Base-by-base conservation (phyloP, 2,797 vertebrate species). In the Nyctibius grandis region DNA sequence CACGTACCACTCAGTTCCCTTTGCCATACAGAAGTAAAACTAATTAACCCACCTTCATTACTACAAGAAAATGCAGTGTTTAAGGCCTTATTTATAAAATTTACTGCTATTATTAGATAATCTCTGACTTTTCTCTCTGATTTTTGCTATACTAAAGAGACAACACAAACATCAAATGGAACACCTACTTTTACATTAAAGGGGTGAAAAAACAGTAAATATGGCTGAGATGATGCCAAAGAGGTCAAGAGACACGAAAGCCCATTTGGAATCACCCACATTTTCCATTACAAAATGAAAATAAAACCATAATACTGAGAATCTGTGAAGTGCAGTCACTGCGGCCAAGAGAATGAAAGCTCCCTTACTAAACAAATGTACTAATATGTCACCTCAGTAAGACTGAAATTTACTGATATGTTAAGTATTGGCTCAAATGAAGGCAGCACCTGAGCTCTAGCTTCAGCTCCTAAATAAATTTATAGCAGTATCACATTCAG, bases 21-120 rank as follows among this genome's bases (percentile, higher is more conserved):
- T 56, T 23, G 51, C 3, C 72, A 51, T 4, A 34, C 20, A 84
- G 38, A 9, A 75, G 33, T 33, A 67, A 45, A 95, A 50, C 86
- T 48, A 81, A 95, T 92, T 88, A 93, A 82, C 47, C 48, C 77
- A 87, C 33, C 76, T 56, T 33, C 18, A 75, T 17, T 69, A 29
- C 33, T 16, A 22, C 48, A 47, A 19, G 45, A 26, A 84, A 89
- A 75, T 3, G 16, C 21, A 48, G 68, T 33, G 36, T 6, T n/a
- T 15, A 34, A 53, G 33, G 51, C 29, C 13, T 81, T 68, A 51
- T 40, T 90, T 91, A 57, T 78, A 64, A 75, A 88, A 33, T 12
- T 53, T 42, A 4, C 29, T 63, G 80, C 54, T 93, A 79, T 76
- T 75, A 29, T 75, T 73, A 72, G 78, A 45, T n/a, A 15, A 89